Evolutionary conservation across 2,113 vertebrate species (phyloP), one percentile per base, ranked within the genome.

Genomic region (Pseudopipra pipra): DNA sequence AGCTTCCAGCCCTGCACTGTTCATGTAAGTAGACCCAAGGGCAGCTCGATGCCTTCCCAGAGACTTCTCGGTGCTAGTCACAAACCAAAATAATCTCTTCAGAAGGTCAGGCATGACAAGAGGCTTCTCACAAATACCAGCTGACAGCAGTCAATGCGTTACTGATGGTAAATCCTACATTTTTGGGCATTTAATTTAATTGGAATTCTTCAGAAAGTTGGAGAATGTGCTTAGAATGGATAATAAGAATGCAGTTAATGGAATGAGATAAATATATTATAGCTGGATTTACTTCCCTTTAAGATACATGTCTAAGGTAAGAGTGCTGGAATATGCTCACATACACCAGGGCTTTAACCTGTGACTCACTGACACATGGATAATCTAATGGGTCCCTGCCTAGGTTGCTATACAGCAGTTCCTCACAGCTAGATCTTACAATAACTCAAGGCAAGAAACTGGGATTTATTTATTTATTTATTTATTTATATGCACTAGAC

Each of bases 361-460:
- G 7, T 8, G 21, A n/a, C 31, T 54, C 4, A 5, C 52, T 6
- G 13, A 52, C 25, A 46, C 8, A 30, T 5, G 0, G n/a, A 25
- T 54, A n/a, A 55, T 73, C 65, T 87, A 61, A 41, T 2, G 8
- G 31, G 30, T 65, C 21, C 21, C 35, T 82, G 16, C 39, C 39
- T 70, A 43, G 44, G 23, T 19, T 55, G 28, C 33, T 51, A 13
- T 46, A 51, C 22, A 28, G 18, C 55, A 55, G 14, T 27, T 91
- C 43, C 47, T 68, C 49, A 51, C 16, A 30, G 24, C 27, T 43
- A n/a, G 6, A 68, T 56, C 41, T 61, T 33, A 51, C 1, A n/a
- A 1, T 18, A 66, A 65, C 20, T 87, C 66, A 44, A 47, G 19
- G 37, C 37, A 74, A 87, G 73, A 39, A 89, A 68, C 24, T 16